Base-by-base conservation (phyloP, 2,888 invertebrate species). In the Hydrotaea cyrtoneurina region DNA sequence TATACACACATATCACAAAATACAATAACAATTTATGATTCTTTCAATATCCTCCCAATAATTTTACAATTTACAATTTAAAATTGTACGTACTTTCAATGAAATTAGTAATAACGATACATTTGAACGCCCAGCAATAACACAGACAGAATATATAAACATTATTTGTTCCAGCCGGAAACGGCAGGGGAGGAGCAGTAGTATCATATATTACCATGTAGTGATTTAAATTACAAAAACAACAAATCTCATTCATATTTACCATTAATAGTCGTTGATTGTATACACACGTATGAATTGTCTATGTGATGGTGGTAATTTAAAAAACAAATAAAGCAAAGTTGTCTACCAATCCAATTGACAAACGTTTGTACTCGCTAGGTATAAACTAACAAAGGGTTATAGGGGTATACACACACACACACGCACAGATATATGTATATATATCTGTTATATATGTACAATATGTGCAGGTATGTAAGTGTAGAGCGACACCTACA, bases 291-390 rank as follows among this genome's bases (percentile, higher is more conserved):
- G 31, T 43, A 13, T 19, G 8, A 11, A 1, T 62, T n/a, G 31
- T 62, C 10, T 36, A 64, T 66, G 66, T 43, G 19, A 31, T 66
- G 43, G 31, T 66, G 66, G 17, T 66, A 66, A 66, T 66, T 66
- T 17, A 39, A 66, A 66, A 43, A 66, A 66, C 21, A 66, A 66
- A 66, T 66, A 66, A 66, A 64, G 11, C 17, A 66, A 43, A 11
- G 17, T 15, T 64, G 64, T 64, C 17, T 17, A 5, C 36, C 36
- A 5, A 39, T 39, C 8, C 39, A 39, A 39, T 31, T 31, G 31
- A 31, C 31, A 31, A 31, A 31, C 31, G 3, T n/a, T n/a, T n/a
- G n/a, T n/a, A n/a, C n/a, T n/a, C n/a, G n/a, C n/a, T n/a, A n/a
- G n/a, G n/a, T n/a, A n/a, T n/a, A 13, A 11, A 2, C 43, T 43